Conservation (phyloP, 2,888 invertebrate species). For the Acleris cristana region DNA sequence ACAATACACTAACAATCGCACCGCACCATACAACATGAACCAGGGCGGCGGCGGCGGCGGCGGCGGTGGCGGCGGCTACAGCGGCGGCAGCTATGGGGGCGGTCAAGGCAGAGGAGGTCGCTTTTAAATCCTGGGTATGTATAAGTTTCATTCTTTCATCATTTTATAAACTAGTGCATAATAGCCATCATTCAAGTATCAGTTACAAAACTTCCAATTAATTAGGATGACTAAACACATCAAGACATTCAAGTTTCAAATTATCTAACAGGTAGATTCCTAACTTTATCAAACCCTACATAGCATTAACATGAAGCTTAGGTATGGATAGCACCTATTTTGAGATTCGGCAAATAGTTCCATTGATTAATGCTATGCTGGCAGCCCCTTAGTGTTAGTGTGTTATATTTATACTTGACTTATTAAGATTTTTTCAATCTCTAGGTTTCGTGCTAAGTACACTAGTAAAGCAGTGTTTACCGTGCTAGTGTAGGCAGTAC, state of each 20-base stretch:
- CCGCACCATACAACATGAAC: conserved; percentile 88
- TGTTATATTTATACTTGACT: conserved; percentile 65
- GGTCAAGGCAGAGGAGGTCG: conserved; percentile 64
- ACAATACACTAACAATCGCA: conserved; percentile 87
- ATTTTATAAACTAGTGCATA: conserved; percentile 19
- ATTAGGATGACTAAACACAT: conserved; percentile 14
- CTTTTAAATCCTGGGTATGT: conserved; percentile 56
- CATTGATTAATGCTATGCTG: conserved; percentile 78
- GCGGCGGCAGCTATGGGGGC: conserved; percentile 71
- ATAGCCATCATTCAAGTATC: conserved; percentile 17
- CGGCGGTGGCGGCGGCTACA: conserved; percentile 66
- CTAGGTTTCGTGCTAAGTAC: conserved; percentile 84
- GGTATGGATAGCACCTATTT: conserved; percentile 53
- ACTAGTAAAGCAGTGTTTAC: conserved; percentile 82
- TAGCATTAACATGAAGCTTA: conserved; percentile 73
- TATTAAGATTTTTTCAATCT: conserved; percentile 81
- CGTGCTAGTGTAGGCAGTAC: conserved; percentile 83
- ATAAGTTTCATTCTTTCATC: conserved; percentile 12
- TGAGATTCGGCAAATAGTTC: conserved; percentile 56
- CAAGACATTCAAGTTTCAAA: conserved; percentile 16
- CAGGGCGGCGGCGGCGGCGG: conserved; percentile 84
- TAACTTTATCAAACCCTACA: conserved; percentile 57
- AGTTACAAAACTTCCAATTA: conserved; percentile 1
- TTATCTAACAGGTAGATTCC: conserved; percentile 11
- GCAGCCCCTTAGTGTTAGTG: conserved; percentile 64